Evolutionary conservation across 1,140 invertebrate species (phyloP).

Genomic region (Hydropsyche tenuis): DNA sequence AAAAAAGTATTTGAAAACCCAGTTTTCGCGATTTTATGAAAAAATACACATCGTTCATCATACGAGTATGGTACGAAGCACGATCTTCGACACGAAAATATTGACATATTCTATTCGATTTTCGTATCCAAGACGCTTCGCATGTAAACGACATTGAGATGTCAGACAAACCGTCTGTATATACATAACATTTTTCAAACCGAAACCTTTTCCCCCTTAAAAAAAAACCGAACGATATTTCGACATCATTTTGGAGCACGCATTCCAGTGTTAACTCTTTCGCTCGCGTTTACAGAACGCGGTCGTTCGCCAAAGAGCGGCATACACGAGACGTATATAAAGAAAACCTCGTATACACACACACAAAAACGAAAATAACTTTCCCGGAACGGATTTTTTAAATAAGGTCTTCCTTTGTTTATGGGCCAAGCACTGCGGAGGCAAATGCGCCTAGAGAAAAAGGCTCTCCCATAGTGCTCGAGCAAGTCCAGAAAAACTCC

Average conservation of each 20-base stretch:
- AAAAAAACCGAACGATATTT: neutral
- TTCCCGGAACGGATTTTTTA: constrained; percentile 3
- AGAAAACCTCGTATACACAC: neutral
- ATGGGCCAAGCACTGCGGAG: neutral
- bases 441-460: neutral
- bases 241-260: constrained; percentile 1
- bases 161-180: too few relatives aligned
- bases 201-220: too few relatives aligned
- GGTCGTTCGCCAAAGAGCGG: constrained; percentile 3
- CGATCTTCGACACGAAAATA: too few relatives aligned
- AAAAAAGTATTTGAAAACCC: too few relatives aligned
- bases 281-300: neutral
- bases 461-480: neutral
- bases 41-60: too few relatives aligned
- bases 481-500: constrained; percentile 29
- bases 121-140: too few relatives aligned
- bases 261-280: constrained; percentile 14
- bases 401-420: constrained; percentile 28
- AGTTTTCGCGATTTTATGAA: too few relatives aligned
- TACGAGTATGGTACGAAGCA: too few relatives aligned
- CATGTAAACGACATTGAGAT: too few relatives aligned
- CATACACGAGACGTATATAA: neutral
- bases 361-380: constrained; percentile 23
- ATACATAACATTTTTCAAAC: too few relatives aligned
- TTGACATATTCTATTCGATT: too few relatives aligned